A percentile compares a stretch with the other conserved stretches of the same genome.
Conservation (phyloP, 2,797 vertebrate genomes). For the Hypotaenidia okinawae region DNA sequence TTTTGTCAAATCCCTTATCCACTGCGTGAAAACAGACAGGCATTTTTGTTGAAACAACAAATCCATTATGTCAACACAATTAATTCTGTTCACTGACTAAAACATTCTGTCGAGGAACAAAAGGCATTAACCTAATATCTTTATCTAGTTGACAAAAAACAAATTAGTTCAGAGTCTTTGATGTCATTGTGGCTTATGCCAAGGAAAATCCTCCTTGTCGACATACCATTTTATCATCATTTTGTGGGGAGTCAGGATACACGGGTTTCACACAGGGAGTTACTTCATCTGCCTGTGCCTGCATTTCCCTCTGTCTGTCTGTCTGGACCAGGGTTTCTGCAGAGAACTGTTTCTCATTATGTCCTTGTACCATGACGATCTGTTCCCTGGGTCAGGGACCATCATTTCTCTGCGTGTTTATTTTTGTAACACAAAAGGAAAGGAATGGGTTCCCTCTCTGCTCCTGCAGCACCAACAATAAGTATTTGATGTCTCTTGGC, state of each 20-base stretch:
- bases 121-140: constrained; percentile 55
- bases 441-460: not conserved
- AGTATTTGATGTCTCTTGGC: not conserved
- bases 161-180: constrained; percentile 32
- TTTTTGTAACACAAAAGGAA: not conserved
- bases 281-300: not conserved
- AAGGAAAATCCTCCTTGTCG: not conserved
- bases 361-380: not conserved
- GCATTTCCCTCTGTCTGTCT: not conserved
- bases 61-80: constrained; percentile 64
- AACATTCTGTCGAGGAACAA: constrained; percentile 21
- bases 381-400: not conserved
- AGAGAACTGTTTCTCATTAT: not conserved
- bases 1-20: constrained; percentile 23
- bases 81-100: constrained; percentile 37
- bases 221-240: not conserved
- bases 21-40: not conserved
- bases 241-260: not conserved
- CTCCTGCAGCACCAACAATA: not conserved
- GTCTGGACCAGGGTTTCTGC: not conserved
- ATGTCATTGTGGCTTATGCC: not conserved
- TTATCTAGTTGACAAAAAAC: constrained; percentile 36
- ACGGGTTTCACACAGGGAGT: not conserved
- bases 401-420: not conserved
- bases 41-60: constrained; percentile 43